Conservation (phyloP, 2,113 vertebrate genomes). For the Xerus inauris region DNA sequence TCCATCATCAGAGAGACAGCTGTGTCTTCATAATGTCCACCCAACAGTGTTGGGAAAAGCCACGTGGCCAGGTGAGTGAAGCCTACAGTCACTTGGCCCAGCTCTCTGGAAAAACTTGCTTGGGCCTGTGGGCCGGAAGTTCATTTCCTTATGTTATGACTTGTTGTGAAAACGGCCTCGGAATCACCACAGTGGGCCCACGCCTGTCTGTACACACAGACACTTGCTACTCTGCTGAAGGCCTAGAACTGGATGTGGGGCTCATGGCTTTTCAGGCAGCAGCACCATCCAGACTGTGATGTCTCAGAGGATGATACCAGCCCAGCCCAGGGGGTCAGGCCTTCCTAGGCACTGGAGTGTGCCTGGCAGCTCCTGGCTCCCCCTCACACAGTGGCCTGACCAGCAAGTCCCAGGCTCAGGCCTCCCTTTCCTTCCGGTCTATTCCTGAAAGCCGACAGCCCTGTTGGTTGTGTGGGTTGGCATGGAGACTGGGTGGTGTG, state of each 20-base stretch:
- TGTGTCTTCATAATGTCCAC: neutral
- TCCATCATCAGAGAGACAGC: neutral
- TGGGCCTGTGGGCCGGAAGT: neutral
- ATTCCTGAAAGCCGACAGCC: neutral
- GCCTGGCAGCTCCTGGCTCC: too few relatives aligned
- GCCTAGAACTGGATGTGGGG: neutral
- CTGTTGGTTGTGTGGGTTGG: fast-evolving
- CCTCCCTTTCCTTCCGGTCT: neutral
- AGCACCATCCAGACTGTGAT: neutral
- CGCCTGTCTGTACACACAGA: too few relatives aligned
- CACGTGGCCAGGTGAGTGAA: fast-evolving
- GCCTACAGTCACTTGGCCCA: neutral
- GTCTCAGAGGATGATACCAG: neutral
- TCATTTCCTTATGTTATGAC: neutral
- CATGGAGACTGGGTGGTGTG: neutral
- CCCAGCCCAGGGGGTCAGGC: neutral
- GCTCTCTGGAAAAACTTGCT: neutral
- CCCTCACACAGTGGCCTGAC: fast-evolving
- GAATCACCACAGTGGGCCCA: neutral
- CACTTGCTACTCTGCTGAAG: fast-evolving
- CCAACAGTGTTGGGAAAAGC: neutral
- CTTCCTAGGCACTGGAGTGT: too few relatives aligned
- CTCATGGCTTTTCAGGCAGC: neutral
- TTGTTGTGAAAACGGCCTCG: neutral
- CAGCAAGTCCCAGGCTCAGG: neutral